These are phyloP conservation scores for Drosophila dunni DNA, from an alignment of 1,140 invertebrate genomes.

Conservation along the genomic window DNA sequence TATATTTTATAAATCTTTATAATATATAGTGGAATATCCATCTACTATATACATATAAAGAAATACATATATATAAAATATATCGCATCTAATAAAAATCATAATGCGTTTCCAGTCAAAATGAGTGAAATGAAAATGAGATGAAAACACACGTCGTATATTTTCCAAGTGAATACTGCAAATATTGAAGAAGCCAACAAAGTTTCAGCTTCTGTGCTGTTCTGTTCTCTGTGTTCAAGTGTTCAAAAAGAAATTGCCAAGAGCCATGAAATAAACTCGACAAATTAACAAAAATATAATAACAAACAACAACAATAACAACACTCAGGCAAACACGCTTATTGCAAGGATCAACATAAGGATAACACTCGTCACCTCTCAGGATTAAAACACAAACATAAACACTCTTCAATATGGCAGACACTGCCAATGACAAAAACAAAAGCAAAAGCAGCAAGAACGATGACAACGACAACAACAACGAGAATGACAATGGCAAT, in stretches of 20 bases:
- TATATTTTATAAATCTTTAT: constrained; percentile 43
- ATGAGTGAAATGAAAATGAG: constrained; percentile 44
- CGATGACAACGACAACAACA: constrained; percentile 19
- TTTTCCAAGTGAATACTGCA: constrained; percentile 34
- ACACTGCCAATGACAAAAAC: constrained; percentile 67
- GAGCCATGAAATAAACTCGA: constrained; percentile 53
- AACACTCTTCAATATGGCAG: constrained; percentile 72
- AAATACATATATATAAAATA: constrained; percentile 17
- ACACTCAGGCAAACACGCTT: not conserved
- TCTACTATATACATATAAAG: constrained; percentile 24
- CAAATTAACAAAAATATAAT: constrained; percentile 47
- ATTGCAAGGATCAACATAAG: constrained; percentile 45
- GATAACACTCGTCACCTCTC: constrained; percentile 58
- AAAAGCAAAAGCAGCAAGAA: constrained; percentile 20
- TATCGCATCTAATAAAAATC: constrained; percentile 51
- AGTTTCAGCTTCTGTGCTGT: constrained; percentile 1
- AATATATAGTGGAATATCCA: constrained; percentile 11
- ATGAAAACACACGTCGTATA: not conserved
- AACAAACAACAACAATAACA: constrained; percentile 16
- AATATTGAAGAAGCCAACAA: constrained; percentile 31
- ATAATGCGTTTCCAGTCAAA: constrained; percentile 58
- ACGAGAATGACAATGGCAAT: constrained; percentile 49
- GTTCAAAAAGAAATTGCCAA: constrained; percentile 36
- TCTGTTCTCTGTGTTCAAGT: constrained; percentile 28
- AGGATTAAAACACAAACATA: constrained; percentile 66